Conservation (phyloP, 2,113 vertebrate species). For the Bambusicola thoracicus region DNA sequence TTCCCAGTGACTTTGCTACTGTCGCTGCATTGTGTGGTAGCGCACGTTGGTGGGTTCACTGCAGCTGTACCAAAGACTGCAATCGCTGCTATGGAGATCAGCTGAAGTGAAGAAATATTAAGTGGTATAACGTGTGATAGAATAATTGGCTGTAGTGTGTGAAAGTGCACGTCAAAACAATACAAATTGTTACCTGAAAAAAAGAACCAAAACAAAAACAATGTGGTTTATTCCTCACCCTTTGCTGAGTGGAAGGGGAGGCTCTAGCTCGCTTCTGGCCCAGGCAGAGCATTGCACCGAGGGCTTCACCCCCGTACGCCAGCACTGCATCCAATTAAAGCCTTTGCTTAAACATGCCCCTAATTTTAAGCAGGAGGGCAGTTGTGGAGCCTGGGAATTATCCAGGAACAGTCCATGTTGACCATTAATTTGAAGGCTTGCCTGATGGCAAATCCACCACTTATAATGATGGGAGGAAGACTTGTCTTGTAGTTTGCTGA, state of each 20-base stretch:
- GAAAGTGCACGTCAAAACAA: background rate
- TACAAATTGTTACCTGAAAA: background rate
- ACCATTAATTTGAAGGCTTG: background rate
- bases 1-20: background rate
- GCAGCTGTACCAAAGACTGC: background rate
- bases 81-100: background rate
- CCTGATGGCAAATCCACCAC: background rate
- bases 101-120: background rate
- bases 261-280: background rate
- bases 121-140: background rate
- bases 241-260: background rate
- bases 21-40: no score
- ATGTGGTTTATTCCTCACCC: background rate
- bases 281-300: background rate
- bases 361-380: background rate
- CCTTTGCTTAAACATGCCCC: background rate
- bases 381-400: background rate
- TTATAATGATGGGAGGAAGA: background rate
- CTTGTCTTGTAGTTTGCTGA: background rate
- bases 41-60: fast-evolving
- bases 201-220: background rate
- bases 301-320: background rate
- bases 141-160: background rate
- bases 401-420: no score
- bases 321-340: background rate